These are phyloP conservation scores for Uloborus plumipes DNA, from an alignment of 2,888 invertebrate species.

Conservation along the genomic window DNA sequence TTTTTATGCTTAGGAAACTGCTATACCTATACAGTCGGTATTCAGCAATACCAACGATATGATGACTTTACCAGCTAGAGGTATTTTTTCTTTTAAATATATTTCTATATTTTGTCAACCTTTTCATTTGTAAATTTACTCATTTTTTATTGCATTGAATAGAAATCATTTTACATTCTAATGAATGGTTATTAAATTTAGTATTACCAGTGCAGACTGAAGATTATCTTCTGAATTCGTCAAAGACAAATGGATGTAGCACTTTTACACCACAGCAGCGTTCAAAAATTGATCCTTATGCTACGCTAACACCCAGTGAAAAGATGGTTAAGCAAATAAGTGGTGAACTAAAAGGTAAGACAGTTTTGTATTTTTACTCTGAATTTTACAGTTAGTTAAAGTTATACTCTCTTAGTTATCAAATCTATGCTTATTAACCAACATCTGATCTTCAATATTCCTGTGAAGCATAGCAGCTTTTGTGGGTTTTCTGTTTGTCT, in stretches of 20 bases:
- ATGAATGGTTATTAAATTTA: neutral
- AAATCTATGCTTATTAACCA: too few species aligned
- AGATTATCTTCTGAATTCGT: constrained; percentile 16
- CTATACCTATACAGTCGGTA: constrained; percentile 49
- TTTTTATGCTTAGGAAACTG: constrained; percentile 43
- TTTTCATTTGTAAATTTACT: too few species aligned
- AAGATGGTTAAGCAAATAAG: constrained; percentile 40
- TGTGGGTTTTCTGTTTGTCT: too few species aligned
- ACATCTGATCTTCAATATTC: too few species aligned
- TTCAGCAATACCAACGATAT: constrained; percentile 49
- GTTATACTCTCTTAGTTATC: too few species aligned
- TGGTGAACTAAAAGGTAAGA: constrained; percentile 43
- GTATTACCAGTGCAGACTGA: constrained; percentile 45
- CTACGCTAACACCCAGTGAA: constrained; percentile 51
- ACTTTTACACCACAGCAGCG: constrained; percentile 30
- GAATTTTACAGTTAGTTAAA: too few species aligned
- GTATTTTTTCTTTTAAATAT: neutral
- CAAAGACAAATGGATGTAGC: constrained; percentile 20
- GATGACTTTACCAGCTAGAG: constrained; percentile 54
- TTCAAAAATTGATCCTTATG: constrained; percentile 56
- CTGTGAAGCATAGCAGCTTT: too few species aligned
- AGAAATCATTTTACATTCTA: too few species aligned
- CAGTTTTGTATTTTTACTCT: too few species aligned
- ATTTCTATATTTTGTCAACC: too few species aligned
- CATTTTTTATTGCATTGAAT: neutral